These are phyloP conservation scores for Leuciscus waleckii DNA, from an alignment of 2,797 vertebrate genomes.

Conservation along the genomic window DNA sequence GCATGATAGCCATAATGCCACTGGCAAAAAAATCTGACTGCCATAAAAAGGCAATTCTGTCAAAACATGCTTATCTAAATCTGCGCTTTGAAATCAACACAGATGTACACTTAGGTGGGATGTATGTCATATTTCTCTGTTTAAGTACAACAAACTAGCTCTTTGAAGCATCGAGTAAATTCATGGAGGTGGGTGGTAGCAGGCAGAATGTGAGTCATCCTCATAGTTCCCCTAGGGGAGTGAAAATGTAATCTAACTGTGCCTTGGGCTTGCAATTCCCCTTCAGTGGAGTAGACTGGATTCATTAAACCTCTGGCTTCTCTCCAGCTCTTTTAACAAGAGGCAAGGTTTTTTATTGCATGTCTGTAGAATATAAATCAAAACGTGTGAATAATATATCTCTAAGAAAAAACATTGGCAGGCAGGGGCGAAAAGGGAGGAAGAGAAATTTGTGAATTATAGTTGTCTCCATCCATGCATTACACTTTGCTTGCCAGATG, in stretches of 20 bases:
- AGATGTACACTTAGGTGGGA: slow-evolving; percentile 42
- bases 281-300: slow-evolving; percentile 93
- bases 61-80: slow-evolving; percentile 52
- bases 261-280: slow-evolving; percentile 93
- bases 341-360: slow-evolving; percentile 94
- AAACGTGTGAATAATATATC: slow-evolving; percentile 98
- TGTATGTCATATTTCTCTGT: slow-evolving; percentile 44
- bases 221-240: slow-evolving; percentile 79
- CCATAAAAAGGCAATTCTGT: slow-evolving; percentile 28
- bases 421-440: slow-evolving; percentile 71
- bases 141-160: slow-evolving; percentile 76
- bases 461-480: slow-evolving; percentile 83
- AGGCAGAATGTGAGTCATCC: slow-evolving; percentile 76
- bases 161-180: slow-evolving; percentile 87
- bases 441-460: slow-evolving; percentile 85
- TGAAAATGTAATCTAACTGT: slow-evolving; percentile 90
- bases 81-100: slow-evolving; percentile 48
- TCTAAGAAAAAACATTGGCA: slow-evolving; percentile 84
- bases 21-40: slow-evolving; percentile 16
- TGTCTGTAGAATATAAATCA: slow-evolving; percentile 99
- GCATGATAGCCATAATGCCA: slow-evolving; percentile 28
- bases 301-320: slow-evolving; percentile 99
- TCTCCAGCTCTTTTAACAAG: slow-evolving; percentile 98
- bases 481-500: slow-evolving; percentile 81
- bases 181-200: slow-evolving; percentile 74